Base-by-base conservation (phyloP, 1,140 invertebrate genomes). In the Laodelphax striatellus region DNA sequence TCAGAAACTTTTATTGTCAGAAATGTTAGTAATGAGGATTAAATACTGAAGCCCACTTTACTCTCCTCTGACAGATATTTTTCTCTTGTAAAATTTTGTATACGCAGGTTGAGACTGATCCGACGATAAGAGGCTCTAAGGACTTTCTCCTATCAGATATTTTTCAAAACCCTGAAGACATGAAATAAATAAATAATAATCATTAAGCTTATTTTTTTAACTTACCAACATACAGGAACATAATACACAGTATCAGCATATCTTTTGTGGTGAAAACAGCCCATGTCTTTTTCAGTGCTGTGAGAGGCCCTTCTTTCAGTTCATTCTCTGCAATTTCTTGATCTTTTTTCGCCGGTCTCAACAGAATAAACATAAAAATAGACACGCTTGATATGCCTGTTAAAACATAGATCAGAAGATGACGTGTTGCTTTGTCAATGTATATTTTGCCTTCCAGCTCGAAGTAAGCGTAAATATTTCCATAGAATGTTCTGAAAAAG, bases 171-270 rank as follows among this genome's bases (percentile, higher is more conserved):
- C 6, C 24, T 28, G 2, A 6, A 28, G 24, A 28, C 2, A 28
- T 28, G n/a, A n/a, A n/a, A n/a, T 28, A 28, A 28, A 28, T 28
- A 28, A 28, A 28, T 28, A 4, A 28, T 28, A 2, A 28, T 28
- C 24, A 28, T 28, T 28, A 28, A 28, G 2, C 2, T 28, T 28
- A 28, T 28, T 28, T 2, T 4, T 28, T 2, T 4, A 28, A 31
- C 22, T 62, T 70, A 89, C 86, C 87, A 46, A 92, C 94, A 70
- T 95, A 97, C 57, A 92, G 82, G 72, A 97, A 97, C 0, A 88
- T 87, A 38, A 93, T 69, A 61, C 85, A 84, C 1, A 97, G 75
- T 0, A 95, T 69, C 9, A 94, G 67, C 90, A 97, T 97, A 56
- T 90, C 82, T 21, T 78, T 80, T 0, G 90, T 93, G 34, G 82